A percentile compares a stretch with the other conserved stretches of the same genome.
phyloP scores from a whole-genome alignment of 2,113 vertebrate genomes.

The Bos indicus region DNA sequence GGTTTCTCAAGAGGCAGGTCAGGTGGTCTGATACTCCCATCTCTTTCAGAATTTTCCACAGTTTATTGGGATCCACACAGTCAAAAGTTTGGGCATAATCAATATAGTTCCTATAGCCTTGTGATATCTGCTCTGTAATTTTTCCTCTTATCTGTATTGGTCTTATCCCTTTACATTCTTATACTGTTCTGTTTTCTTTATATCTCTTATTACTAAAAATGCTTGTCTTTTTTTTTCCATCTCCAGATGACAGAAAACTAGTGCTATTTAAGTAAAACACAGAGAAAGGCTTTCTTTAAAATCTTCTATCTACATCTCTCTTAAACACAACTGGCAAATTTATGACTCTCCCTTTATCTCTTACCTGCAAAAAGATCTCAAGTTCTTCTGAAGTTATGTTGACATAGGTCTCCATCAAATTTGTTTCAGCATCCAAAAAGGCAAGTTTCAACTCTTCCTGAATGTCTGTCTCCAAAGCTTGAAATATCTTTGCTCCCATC shows the following conservation, averaged over 20 bases:
- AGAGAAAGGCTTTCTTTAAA: not conserved
- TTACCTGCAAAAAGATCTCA: conserved; percentile 77
- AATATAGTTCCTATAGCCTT: not conserved
- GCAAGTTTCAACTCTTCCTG: conserved; percentile 69
- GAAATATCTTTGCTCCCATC: conserved; percentile 74
- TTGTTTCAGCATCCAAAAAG: conserved; percentile 64
- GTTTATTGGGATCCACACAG: not conserved
- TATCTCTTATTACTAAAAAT: not conserved
- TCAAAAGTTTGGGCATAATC: not conserved
- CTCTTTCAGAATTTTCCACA: not conserved
- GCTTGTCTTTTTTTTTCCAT: not conserved
- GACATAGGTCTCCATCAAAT: conserved; percentile 73
- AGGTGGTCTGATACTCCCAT: not conserved
- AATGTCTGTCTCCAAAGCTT: conserved; percentile 67
- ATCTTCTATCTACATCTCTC: not conserved
- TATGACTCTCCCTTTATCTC: not conserved
- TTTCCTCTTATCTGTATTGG: not conserved
- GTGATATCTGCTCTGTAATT: not conserved
- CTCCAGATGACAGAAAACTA: not conserved
- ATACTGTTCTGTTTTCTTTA: not conserved
- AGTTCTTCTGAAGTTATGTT: conserved; percentile 64
- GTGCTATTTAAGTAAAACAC: not conserved
- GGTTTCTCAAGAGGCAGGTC: not conserved
- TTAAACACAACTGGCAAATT: not conserved
- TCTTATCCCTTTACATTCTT: not conserved